Evolutionary conservation across 2,888 invertebrate species (phyloP).

Genomic region (Drosophila emarginata): DNA sequence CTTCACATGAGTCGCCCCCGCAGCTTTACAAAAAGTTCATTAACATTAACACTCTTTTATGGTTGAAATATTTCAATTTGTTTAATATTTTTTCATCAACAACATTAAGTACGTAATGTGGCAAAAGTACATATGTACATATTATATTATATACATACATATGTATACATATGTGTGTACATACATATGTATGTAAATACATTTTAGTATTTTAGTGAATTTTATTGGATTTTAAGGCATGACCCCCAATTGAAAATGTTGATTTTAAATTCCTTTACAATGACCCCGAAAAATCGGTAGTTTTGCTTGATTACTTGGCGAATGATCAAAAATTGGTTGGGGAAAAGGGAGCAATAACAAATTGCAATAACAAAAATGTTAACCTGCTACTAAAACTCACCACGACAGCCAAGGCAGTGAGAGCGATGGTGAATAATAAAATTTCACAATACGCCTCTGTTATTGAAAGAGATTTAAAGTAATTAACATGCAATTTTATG

Average conservation of each 20-base stretch:
- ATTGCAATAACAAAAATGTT: constrained; percentile 55
- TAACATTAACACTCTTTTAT: constrained; percentile 36
- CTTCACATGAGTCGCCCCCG: constrained; percentile 5
- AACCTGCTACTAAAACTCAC: constrained; percentile 57
- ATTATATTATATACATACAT: too few relatives aligned
- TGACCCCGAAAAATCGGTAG: constrained; percentile 3
- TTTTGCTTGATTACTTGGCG: constrained; percentile 30
- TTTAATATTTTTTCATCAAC: constrained; percentile 34
- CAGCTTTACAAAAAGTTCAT: constrained; percentile 56
- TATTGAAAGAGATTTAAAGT: constrained; percentile 27
- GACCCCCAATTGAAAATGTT: constrained; percentile 20
- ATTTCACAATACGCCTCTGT: constrained; percentile 42
- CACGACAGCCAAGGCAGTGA: constrained; percentile 37
- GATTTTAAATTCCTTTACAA: background rate
- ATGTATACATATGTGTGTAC: too few relatives aligned
- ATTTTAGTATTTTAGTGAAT: too few relatives aligned
- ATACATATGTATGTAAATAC: background rate
- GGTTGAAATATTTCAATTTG: constrained; percentile 31
- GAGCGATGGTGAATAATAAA: background rate
- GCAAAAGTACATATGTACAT: constrained; percentile 11
- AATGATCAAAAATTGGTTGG: constrained; percentile 20
- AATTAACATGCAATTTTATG: constrained; percentile 23
- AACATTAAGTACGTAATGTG: constrained; percentile 16
- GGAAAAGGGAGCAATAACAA: constrained; percentile 31
- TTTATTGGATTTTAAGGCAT: too few relatives aligned